Conservation (phyloP, 1,140 invertebrate species). For the Oppia nitens region DNA sequence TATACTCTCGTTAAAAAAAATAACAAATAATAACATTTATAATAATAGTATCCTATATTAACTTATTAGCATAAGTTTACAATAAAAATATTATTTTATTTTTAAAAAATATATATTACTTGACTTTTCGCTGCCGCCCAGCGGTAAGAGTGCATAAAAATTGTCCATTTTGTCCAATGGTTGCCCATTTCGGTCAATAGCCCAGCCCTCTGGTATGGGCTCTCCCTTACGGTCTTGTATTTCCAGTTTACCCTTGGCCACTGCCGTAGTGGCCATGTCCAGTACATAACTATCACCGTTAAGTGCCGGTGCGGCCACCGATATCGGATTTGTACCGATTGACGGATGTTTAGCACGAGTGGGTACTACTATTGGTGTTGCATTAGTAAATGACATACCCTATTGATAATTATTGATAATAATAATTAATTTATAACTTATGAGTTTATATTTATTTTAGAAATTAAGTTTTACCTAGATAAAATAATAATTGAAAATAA, state of each 20-base stretch:
- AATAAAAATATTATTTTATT: too few relatives aligned
- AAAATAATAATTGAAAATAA: too few relatives aligned
- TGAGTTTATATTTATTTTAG: too few relatives aligned
- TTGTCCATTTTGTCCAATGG: constrained; percentile 2
- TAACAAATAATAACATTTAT: constrained; percentile 8
- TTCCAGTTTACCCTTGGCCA: constrained; percentile 68
- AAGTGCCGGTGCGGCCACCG: constrained; percentile 54
- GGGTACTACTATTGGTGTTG: constrained; percentile 69
- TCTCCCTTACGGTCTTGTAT: constrained; percentile 51
- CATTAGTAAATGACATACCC: constrained; percentile 57
- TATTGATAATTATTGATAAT: neutral
- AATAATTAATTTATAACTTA: neutral
- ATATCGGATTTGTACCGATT: constrained; percentile 77
- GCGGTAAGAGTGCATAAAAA: constrained; percentile 44
- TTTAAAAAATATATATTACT: constrained; percentile 16
- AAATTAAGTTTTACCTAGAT: too few relatives aligned
- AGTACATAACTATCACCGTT: constrained; percentile 58
- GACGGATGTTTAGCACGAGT: constrained; percentile 56
- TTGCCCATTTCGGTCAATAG: constrained; percentile 47
- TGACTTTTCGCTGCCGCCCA: constrained; percentile 53
- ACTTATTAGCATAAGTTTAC: too few relatives aligned
- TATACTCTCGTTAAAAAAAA: constrained; percentile 15
- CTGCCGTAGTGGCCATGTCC: constrained; percentile 85
- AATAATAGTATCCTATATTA: too few relatives aligned
- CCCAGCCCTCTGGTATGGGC: constrained; percentile 64